Percentiles rank a stretch among this genome's conserved stretches.
Evolutionary conservation across 2,797 vertebrate species (phyloP).

Genomic region (Tokudaia muenninki): DNA sequence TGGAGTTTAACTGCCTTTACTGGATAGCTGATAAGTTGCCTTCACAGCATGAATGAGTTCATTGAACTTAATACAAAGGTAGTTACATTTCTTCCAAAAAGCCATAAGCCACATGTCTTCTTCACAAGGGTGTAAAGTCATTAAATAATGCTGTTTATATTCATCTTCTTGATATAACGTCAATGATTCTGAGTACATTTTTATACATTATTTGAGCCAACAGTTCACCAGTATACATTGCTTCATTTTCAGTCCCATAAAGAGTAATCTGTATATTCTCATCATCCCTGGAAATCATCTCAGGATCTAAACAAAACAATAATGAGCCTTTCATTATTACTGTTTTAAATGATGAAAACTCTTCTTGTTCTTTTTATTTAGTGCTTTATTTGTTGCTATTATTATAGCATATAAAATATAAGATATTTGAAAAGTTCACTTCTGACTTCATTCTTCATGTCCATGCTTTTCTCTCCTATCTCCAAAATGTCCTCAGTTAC

Average conservation of each 20-base stretch:
- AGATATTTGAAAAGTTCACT: constrained; percentile 40
- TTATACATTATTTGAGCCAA: constrained; percentile 13
- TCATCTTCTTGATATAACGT: constrained; percentile 25
- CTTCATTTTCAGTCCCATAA: constrained; percentile 9
- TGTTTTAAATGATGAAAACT: constrained; percentile 48
- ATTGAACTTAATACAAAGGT: constrained; percentile 39
- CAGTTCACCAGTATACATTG: constrained; percentile 2
- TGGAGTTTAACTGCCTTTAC: not conserved
- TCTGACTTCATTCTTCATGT: constrained; percentile 23
- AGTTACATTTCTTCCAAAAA: constrained; percentile 51
- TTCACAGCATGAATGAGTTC: not conserved
- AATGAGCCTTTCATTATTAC: constrained; percentile 14
- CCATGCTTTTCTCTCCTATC: not conserved
- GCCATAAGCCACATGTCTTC: constrained; percentile 34
- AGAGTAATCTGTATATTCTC: not conserved
- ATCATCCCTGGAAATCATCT: constrained; percentile 55
- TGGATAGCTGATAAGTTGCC: constrained; percentile 1
- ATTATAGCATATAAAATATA: constrained; percentile 36
- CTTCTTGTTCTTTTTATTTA: constrained; percentile 50
- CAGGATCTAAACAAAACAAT: constrained; percentile 22
- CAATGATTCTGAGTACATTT: constrained; percentile 11
- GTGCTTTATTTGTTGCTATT: constrained; percentile 28
- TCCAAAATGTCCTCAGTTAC: constrained; percentile 49
- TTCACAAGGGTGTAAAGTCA: constrained; percentile 55
- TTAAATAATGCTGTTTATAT: constrained; percentile 19